Conservation (phyloP, 2,888 invertebrate species). For the Orthonychiurus folsomi region DNA sequence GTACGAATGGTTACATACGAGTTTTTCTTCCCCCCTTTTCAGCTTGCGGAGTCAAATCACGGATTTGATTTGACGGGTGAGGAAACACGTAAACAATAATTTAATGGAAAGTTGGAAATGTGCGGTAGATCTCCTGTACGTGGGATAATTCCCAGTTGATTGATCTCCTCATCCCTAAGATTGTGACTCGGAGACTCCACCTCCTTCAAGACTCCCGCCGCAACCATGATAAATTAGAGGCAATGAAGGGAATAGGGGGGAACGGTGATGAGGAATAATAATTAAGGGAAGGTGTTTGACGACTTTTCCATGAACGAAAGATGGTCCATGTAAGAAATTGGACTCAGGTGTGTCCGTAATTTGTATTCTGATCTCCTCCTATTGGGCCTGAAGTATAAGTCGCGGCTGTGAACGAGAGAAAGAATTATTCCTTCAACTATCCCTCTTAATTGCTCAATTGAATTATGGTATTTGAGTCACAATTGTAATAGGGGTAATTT, state of each 20-base stretch:
- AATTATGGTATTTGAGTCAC: not conserved
- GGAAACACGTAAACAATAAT: not conserved
- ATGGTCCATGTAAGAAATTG: not conserved
- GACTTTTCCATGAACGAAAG: not conserved
- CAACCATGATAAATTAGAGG: not conserved
- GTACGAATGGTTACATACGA: too few relatives aligned
- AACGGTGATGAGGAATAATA: constrained; percentile 1
- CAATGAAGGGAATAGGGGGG: not conserved
- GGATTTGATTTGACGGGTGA: too few relatives aligned
- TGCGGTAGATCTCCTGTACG: too few relatives aligned
- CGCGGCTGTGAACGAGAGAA: not conserved
- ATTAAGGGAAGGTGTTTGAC: not conserved
- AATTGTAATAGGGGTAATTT: not conserved
- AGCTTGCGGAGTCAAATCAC: too few relatives aligned
- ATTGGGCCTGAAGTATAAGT: not conserved
- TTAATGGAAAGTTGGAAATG: not conserved
- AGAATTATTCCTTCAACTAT: not conserved
- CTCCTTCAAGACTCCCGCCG: not conserved
- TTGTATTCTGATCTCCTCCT: not conserved
- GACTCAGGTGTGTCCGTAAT: not conserved
- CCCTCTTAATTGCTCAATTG: not conserved
- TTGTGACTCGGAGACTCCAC: not conserved
- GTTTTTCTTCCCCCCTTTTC: too few relatives aligned
- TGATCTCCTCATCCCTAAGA: not conserved
- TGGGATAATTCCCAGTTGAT: not conserved